These are phyloP conservation scores for Balaenoptera acutorostrata DNA, from an alignment of 2,113 vertebrate species.

Conservation along the genomic window DNA sequence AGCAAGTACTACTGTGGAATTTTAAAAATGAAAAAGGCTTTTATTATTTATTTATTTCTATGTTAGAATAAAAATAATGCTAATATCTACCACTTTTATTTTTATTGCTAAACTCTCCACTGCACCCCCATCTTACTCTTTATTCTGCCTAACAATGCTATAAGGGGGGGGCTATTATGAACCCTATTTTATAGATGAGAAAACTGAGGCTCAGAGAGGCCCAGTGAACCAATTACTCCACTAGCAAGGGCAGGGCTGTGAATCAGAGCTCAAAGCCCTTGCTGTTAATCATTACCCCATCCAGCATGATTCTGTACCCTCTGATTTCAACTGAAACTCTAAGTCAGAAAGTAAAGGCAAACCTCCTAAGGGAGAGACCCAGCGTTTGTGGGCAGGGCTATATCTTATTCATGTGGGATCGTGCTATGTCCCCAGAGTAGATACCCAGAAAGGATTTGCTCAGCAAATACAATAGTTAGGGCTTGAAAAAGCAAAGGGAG, in stretches of 20 bases:
- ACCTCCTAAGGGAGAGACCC: background rate
- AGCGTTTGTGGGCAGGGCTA: background rate
- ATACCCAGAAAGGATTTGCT: background rate
- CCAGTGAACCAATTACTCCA: background rate
- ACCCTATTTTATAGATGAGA: background rate
- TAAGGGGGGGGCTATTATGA: background rate
- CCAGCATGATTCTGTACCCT: background rate
- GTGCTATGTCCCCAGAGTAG: accelerated
- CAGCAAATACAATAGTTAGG: background rate
- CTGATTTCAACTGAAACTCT: background rate
- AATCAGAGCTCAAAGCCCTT: background rate
- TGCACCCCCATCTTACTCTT: background rate
- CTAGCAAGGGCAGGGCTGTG: background rate
- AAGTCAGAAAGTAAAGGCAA: background rate
- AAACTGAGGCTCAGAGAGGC: background rate
- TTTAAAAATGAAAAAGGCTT: background rate
- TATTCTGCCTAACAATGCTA: background rate
- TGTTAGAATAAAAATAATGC: background rate
- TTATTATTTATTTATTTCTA: background rate
- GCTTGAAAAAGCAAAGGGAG: background rate
- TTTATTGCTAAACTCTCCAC: background rate
- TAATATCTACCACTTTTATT: background rate
- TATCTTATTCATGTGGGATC: background rate
- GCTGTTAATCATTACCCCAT: background rate
- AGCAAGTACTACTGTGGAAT: background rate